Base-by-base conservation (phyloP, 2,797 vertebrate genomes). In the Chaunax sp. region DNA sequence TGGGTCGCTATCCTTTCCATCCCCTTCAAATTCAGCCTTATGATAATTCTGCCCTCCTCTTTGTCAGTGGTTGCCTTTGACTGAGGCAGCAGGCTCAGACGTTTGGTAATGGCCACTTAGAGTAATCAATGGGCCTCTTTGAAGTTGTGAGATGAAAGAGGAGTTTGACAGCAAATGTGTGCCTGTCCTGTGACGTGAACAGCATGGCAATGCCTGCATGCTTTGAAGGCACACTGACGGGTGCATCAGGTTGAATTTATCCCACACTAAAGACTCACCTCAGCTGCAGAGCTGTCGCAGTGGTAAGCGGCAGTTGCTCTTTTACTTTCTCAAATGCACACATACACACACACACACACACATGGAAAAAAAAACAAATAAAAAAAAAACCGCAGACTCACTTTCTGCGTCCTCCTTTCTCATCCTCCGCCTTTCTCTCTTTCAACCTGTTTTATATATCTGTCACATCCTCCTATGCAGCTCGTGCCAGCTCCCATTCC, bases 91-190 rank as follows among this genome's bases (percentile, higher is more conserved):
- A 72, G 83, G 78, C 79, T 81, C 40, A 86, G 87, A 92, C 93
- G 91, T 92, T 93, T 90, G 90, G 91, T 94, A 95, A 94, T 92
- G 93, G 90, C 92, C 92, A 93, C 93, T 94, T 94, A 94, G 89
- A 92, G 90, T 93, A 94, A 93, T 94, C 93, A 93, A 93, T 94
- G 90, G 87, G 82, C 75, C 84, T 80, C 91, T 94, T 93, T 93
- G 93, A 94, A 94, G 93, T 92, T 88, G 77, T 46, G 78, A 92
- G 93, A 94, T 94, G 92, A 95, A 94, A 93, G 92, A 87, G 83
- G 85, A 90, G 89, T 93, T 92, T 93, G 93, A 94, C 93, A 90
- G 92, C 85, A 91, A 91, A 92, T 92, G 92, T 90, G 92, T 75
- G 92, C 86, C 90, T 89, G 88, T 92, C 89, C 89, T 72, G 80